Base-by-base conservation (phyloP, 2,797 vertebrate genomes). In the Melanotaenia parkinsoni region DNA sequence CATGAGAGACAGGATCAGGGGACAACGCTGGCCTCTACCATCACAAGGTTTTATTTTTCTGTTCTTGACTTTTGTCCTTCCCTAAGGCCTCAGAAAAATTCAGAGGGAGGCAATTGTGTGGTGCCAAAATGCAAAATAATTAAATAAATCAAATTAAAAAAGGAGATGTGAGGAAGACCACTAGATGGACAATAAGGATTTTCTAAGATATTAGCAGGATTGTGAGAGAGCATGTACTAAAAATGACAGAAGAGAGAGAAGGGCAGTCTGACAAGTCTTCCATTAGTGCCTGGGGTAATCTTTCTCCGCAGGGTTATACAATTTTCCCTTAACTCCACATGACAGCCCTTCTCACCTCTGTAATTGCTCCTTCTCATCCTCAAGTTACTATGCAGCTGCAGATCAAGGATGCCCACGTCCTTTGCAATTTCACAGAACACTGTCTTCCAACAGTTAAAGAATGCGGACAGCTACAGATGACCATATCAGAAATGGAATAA, bases 241-340 rank as follows among this genome's bases (percentile, higher is more conserved):
- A 72, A 74, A 63, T 4, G 14, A 67, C 53, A 67, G 51, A 3
- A 28, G 20, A 37, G 57, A 80, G 74, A 77, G 58, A 66, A 58
- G 63, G 70, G 79, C 61, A 70, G 77, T 76, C 83, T 75, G 81
- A 85, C 79, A 89, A 80, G 75, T 82, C 78, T 87, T 86, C 84
- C 84, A 89, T 89, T 91, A 77, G 79, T 76, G 84, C 81, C 70
- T 22, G 7, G 61, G 69, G 87, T 86, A 84, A 89, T 88, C 76
- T 76, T 66, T 77, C 79, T 87, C 76, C 62, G 63, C 8, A n/a
- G 81, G 81, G 80, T 81, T 77, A 72, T 81, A 83, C 74, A 74
- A 63, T 82, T 87, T 74, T 66, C 47, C 0, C 76, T 83, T 91
- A 91, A 93, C 91, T 84, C 89, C 81, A 91, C 86, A 87, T 77